Evolutionary conservation across 2,888 invertebrate genomes (phyloP).

Genomic region (Eudemis profundana): DNA sequence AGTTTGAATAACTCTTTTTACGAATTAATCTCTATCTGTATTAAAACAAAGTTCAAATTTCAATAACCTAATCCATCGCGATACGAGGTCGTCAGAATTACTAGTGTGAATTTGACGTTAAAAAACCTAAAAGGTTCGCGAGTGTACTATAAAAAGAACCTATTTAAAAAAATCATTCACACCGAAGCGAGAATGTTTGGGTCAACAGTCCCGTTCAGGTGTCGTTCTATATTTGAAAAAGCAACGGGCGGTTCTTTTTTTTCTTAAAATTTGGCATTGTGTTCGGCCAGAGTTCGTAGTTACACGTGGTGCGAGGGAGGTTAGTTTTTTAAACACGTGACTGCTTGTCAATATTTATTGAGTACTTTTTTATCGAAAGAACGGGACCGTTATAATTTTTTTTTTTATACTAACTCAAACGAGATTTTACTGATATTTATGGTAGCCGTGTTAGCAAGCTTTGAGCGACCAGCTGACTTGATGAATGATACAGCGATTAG

Average conservation of each 20-base stretch:
- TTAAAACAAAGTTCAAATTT: neutral
- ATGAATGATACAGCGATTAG: no score
- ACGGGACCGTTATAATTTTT: neutral
- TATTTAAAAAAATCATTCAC: constrained; percentile 40
- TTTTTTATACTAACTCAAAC: neutral
- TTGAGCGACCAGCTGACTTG: no score
- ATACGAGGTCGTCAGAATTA: neutral
- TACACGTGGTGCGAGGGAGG: constrained; percentile 31
- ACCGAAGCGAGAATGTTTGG: constrained; percentile 46
- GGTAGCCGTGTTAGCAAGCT: neutral
- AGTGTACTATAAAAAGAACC: constrained; percentile 36
- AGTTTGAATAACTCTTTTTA: neutral
- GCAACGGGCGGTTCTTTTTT: constrained; percentile 28
- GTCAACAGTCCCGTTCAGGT: constrained; percentile 55
- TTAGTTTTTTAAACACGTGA: constrained; percentile 29
- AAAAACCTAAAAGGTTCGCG: constrained; percentile 33
- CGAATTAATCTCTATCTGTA: neutral
- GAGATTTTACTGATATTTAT: neutral
- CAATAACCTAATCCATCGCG: neutral
- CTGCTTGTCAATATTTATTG: constrained; percentile 18
- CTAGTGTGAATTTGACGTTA: constrained; percentile 14
- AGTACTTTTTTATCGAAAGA: constrained; percentile 13
- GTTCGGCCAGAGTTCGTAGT: constrained; percentile 23
- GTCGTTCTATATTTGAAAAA: constrained; percentile 48
- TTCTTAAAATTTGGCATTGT: constrained; percentile 43